Evolutionary conservation across 2,113 vertebrate genomes (phyloP).

Genomic region (Connochaetes taurinus): DNA sequence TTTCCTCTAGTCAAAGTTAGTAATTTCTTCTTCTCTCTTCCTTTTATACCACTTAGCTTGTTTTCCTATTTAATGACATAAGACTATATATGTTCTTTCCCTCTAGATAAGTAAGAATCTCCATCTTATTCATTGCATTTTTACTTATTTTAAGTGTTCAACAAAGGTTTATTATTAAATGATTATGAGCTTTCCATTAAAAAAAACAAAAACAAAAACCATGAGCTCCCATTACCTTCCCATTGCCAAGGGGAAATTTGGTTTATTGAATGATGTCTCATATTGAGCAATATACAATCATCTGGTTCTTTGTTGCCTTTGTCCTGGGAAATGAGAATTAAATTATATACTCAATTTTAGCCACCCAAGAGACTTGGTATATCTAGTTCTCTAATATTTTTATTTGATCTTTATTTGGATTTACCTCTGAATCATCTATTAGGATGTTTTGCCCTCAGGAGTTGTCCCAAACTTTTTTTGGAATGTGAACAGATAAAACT

Average conservation of each 20-base stretch:
- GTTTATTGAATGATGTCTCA: background rate
- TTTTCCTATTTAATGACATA: background rate
- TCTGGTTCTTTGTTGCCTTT: background rate
- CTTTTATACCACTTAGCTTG: background rate
- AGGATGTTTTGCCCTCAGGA: background rate
- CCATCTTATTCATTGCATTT: background rate
- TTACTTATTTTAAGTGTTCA: background rate
- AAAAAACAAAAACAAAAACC: background rate
- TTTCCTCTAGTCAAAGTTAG: background rate
- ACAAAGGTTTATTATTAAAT: background rate
- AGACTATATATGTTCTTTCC: background rate
- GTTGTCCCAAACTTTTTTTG: background rate
- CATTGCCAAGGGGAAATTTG: background rate
- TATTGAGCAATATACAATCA: background rate
- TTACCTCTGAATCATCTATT: background rate
- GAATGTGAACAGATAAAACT: slow-evolving; percentile 4
- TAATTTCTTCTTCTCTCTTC: background rate
- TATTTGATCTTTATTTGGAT: background rate
- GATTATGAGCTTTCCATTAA: background rate
- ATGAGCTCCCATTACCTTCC: background rate
- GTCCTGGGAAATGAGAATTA: background rate
- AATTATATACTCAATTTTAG: background rate
- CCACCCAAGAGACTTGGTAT: background rate
- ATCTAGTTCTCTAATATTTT: background rate
- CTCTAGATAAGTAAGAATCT: background rate